Base-by-base conservation (phyloP, 2,113 vertebrate genomes). In the Oreotrochilus melanogaster region DNA sequence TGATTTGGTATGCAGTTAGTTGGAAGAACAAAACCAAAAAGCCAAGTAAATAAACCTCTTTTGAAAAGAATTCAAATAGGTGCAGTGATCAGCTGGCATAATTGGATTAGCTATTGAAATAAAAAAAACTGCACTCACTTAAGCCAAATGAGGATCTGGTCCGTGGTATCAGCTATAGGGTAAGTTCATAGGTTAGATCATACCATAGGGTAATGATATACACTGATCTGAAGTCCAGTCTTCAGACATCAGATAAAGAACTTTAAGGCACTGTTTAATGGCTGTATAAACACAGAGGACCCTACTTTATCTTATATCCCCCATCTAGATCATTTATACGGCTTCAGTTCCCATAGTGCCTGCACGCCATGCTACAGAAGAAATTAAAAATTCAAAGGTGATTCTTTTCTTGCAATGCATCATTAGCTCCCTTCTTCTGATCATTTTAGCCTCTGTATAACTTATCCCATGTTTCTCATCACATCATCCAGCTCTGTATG, bases 181-280 rank as follows among this genome's bases (percentile, higher is more conserved):
- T 43, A 92, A 93, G 69, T 94, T 94, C 89, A 96, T 90, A 91
- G 84, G 93, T 96, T 96, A 96, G 86, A 87, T 50, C 37, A 43
- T 93, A 86, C 72, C 62, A 7, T 4, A 3, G 71, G 78, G 78
- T 96, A 96, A 93, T 91, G 81, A 94, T 95, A 95, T 5, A 66
- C 28, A 33, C 42, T 93, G 65, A 91, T 92, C 89, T 94, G 64
- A 71, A 93, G 78, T 74, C 82, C 45, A 64, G 60, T 90, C 94
- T 96, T 93, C 88, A 96, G 95, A 93, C 92, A 78, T 95, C 94
- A 96, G 89, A 97, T 96, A 96, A 96, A 88, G 82, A 94, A 88
- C 81, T 95, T 93, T 93, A 95, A 93, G 94, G 82, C 72, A 78
- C 82, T 88, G 53, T 75, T 93, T 92, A 94, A 95, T 94, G 90